phyloP scores from a whole-genome alignment of 2,797 vertebrate genomes.

The Holocentrus rufus region DNA sequence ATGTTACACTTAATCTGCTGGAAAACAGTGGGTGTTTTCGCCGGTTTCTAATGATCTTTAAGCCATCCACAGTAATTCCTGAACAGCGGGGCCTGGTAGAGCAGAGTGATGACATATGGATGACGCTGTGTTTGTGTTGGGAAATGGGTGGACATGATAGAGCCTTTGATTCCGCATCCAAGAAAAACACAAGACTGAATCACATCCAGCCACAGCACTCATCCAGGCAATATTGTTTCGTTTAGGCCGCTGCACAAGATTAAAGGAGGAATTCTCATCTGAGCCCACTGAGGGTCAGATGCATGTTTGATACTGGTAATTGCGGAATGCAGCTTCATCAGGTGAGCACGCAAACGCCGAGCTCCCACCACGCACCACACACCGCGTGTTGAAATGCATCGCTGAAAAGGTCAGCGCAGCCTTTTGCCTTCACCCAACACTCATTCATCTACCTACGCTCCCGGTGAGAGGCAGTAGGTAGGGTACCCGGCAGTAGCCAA shows the following conservation, averaged over 20 bases:
- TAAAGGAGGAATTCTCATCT: constrained; percentile 18
- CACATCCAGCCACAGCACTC: constrained; percentile 54
- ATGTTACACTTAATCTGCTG: constrained; percentile 46
- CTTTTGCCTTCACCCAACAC: constrained; percentile 40
- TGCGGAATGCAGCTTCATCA: neutral
- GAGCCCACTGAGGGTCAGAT: constrained; percentile 31
- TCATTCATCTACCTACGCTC: constrained; percentile 60
- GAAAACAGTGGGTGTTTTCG: constrained; percentile 51
- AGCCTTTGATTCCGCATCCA: constrained; percentile 49
- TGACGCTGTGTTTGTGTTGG: constrained; percentile 45
- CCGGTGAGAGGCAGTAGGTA: constrained; percentile 51
- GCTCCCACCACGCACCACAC: constrained; percentile 3
- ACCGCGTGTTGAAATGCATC: constrained; percentile 21
- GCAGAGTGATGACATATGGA: constrained; percentile 45
- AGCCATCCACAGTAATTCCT: constrained; percentile 42
- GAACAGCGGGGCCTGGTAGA: constrained; percentile 32
- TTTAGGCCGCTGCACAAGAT: constrained; percentile 38
- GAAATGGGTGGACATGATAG: constrained; percentile 50
- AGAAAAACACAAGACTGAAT: constrained; percentile 52
- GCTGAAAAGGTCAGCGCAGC: constrained; percentile 44
- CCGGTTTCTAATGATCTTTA: constrained; percentile 50
- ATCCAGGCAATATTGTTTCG: constrained; percentile 43
- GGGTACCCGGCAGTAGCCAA: constrained; percentile 49
- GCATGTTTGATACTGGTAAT: constrained; percentile 3
- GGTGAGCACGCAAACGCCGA: constrained; percentile 6